Conservation (phyloP, 2,888 invertebrate species). For the Falcaria lacertinaria region DNA sequence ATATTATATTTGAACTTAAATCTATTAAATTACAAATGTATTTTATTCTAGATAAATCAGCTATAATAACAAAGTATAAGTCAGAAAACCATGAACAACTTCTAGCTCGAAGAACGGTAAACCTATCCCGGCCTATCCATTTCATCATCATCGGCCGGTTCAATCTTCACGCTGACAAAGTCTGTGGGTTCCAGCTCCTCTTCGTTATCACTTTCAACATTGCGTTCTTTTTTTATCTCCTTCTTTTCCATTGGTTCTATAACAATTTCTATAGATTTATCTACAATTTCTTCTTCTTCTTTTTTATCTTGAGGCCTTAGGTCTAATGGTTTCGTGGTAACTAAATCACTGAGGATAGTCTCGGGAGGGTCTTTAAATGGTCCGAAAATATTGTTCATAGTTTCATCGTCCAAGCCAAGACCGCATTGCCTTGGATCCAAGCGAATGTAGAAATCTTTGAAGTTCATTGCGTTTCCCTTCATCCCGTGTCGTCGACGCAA, state of each 20-base stretch:
- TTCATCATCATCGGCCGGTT: conserved; percentile 45
- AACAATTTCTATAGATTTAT: not conserved
- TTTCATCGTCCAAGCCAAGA: conserved; percentile 54
- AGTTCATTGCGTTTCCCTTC: conserved; percentile 35
- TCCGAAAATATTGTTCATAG: conserved; percentile 61
- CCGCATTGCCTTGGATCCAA: conserved; percentile 64
- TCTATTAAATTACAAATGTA: too few species aligned
- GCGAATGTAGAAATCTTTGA: conserved; percentile 48
- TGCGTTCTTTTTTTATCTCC: conserved; percentile 16
- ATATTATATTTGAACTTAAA: too few species aligned
- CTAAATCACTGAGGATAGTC: not conserved
- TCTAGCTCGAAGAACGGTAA: conserved; percentile 9
- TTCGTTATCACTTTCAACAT: conserved; percentile 18
- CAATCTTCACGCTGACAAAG: conserved; percentile 70
- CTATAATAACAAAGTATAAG: too few species aligned
- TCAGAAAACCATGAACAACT: not conserved
- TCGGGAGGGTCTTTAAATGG: conserved; percentile 38
- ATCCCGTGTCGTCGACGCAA: conserved; percentile 64
- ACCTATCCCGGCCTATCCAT: conserved; percentile 17
- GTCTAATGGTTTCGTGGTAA: not conserved
- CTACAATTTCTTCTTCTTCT: too few species aligned
- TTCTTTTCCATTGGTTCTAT: not conserved
- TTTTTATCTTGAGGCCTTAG: not conserved
- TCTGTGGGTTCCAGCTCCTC: conserved; percentile 60
- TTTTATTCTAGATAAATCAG: too few species aligned